Evolutionary conservation across 2,888 invertebrate genomes (phyloP).

Genomic region (Caenorhabditis macrosperma): DNA sequence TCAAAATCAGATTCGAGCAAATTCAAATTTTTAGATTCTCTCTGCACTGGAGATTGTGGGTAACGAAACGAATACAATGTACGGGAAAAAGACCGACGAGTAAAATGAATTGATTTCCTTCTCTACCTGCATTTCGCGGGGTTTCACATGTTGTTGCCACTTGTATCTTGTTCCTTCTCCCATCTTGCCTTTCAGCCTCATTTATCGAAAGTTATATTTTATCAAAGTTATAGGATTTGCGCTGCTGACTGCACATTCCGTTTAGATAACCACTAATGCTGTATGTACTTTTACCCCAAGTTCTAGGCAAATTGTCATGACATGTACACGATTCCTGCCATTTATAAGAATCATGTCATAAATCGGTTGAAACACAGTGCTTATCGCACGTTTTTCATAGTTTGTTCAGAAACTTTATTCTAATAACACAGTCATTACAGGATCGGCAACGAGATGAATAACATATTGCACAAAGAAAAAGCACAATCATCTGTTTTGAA

Average conservation of each 20-base stretch:
- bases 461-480: no score
- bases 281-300: not conserved
- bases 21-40: constrained; percentile 30
- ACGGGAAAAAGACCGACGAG: constrained; percentile 56
- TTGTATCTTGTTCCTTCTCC: not conserved
- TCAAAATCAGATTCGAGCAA: not conserved
- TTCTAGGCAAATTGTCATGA: constrained; percentile 45
- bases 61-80: constrained; percentile 52
- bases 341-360: constrained; percentile 6
- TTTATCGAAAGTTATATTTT: not conserved
- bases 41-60: constrained; percentile 45
- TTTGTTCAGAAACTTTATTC: not conserved
- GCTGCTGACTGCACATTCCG: constrained; percentile 11
- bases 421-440: no score
- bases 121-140: not conserved
- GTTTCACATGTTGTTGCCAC: not conserved
- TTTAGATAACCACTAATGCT: not conserved
- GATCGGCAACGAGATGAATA: no score
- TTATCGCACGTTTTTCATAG: not conserved
- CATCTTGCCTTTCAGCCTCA: constrained; percentile 7
- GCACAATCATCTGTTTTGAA: no score
- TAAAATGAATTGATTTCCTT: constrained; percentile 9
- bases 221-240: constrained; percentile 28
- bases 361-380: not conserved
- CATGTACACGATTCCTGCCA: constrained; percentile 22